Evolutionary conservation across 2,797 vertebrate genomes (phyloP).

Genomic region (Hemitrygon akajei): DNA sequence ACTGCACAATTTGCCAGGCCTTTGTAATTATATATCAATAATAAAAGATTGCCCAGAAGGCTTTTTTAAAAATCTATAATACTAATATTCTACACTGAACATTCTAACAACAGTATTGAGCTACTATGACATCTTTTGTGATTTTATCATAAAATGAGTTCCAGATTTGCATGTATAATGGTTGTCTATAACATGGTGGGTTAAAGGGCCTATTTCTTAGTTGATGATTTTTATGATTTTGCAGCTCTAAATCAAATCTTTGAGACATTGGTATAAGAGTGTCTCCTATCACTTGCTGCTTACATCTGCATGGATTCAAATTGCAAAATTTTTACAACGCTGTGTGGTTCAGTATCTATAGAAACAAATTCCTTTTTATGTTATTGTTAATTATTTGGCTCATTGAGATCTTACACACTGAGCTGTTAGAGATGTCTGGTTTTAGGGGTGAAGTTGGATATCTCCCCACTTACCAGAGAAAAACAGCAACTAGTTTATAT

Average conservation of each 20-base stretch:
- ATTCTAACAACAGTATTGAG: background rate
- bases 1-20: no score
- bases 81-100: background rate
- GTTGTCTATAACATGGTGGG: no score
- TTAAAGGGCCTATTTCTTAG: no score
- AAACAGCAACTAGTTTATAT: background rate
- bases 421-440: background rate
- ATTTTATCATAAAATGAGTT: background rate
- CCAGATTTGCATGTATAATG: background rate
- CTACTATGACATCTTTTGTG: background rate
- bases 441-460: background rate
- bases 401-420: background rate
- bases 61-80: background rate
- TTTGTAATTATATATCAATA: background rate
- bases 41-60: background rate
- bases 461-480: background rate
- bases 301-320: background rate
- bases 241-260: background rate
- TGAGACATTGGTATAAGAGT: background rate
- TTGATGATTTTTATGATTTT: no score
- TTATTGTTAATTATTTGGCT: background rate
- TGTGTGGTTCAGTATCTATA: background rate
- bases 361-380: background rate
- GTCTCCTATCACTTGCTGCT: background rate
- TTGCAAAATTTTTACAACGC: background rate